These are phyloP conservation scores for Aphidius gifuensis DNA, from an alignment of 1,140 invertebrate species.

Conservation along the genomic window DNA sequence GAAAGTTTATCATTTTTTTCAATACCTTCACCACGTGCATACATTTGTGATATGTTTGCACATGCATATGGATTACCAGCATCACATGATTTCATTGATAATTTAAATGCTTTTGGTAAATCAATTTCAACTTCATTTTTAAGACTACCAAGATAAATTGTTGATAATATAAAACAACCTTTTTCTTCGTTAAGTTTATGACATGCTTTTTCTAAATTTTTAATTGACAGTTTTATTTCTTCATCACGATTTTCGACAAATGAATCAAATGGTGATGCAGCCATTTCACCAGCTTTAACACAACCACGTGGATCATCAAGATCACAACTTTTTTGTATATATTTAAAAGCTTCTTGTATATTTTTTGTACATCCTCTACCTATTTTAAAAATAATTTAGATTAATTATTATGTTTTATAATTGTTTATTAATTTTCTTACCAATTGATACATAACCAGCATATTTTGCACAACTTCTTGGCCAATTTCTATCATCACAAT, in stretches of 20 bases:
- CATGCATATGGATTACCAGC: conserved; percentile 79
- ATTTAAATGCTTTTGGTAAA: conserved; percentile 72
- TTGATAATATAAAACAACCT: conserved; percentile 78
- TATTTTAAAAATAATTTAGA: conserved; percentile 24
- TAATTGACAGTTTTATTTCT: conserved; percentile 56
- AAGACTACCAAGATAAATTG: conserved; percentile 72
- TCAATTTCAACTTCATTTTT: conserved; percentile 66
- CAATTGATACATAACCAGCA: conserved; percentile 68
- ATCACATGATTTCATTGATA: conserved; percentile 74
- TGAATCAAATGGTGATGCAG: conserved; percentile 55
- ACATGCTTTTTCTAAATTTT: conserved; percentile 71
- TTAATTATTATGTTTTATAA: conserved; percentile 14
- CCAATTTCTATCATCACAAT: conserved; percentile 80
- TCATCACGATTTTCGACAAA: conserved; percentile 49
- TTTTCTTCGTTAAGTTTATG: conserved; percentile 61
- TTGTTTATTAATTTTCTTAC: conserved; percentile 50
- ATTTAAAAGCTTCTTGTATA: conserved; percentile 58
- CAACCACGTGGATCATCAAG: conserved; percentile 67
- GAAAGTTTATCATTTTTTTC: conserved; percentile 69
- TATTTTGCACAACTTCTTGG: conserved; percentile 82
- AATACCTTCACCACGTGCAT: conserved; percentile 69
- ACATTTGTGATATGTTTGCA: conserved; percentile 83
- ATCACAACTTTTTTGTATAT: conserved; percentile 78
- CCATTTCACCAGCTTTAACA: conserved; percentile 70
- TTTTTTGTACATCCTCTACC: conserved; percentile 39